Conservation (phyloP, 2,888 invertebrate genomes). For the Asteroscopus sphinx region DNA sequence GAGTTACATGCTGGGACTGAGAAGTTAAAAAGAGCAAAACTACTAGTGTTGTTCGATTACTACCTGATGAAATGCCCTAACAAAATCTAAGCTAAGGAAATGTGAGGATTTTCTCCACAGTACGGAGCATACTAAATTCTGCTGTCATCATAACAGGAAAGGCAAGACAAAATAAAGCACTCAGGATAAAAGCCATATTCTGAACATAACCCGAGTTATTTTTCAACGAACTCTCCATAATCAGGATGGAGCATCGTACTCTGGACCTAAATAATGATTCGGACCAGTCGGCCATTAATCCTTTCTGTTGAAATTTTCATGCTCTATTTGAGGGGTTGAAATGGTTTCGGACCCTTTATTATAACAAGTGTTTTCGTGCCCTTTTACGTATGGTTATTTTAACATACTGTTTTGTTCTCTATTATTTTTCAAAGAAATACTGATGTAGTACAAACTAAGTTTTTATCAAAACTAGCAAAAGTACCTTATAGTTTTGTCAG, state of each 20-base stretch:
- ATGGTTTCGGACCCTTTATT: slow-evolving; percentile 65
- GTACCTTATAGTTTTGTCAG: too few relatives aligned
- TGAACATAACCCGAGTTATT: slow-evolving; percentile 58
- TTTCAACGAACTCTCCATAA: slow-evolving; percentile 58
- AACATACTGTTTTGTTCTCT: slow-evolving; percentile 23
- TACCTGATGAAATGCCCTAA: too few relatives aligned
- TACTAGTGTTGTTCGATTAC: too few relatives aligned
- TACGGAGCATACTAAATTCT: slow-evolving; percentile 14
- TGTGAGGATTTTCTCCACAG: too few relatives aligned
- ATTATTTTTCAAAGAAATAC: slow-evolving; percentile 3
- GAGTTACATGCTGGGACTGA: too few relatives aligned
- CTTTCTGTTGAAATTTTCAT: slow-evolving; percentile 73
- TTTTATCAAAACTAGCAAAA: too few relatives aligned
- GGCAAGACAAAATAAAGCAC: slow-evolving; percentile 43
- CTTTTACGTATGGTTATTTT: slow-evolving; percentile 36
- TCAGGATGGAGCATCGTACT: slow-evolving; percentile 48
- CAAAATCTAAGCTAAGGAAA: too few relatives aligned
- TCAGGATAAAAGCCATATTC: slow-evolving; percentile 47
- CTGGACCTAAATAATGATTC: slow-evolving; percentile 68
- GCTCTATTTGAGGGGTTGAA: slow-evolving; percentile 73
- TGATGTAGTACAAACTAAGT: too few relatives aligned
- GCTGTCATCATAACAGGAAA: slow-evolving; percentile 30
- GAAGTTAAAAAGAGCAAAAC: too few relatives aligned
- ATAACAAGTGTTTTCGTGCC: slow-evolving; percentile 54
- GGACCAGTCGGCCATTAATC: slow-evolving; percentile 68